Evolutionary conservation across 2,888 invertebrate species (phyloP).

Genomic region (Deroplatys truncata): DNA sequence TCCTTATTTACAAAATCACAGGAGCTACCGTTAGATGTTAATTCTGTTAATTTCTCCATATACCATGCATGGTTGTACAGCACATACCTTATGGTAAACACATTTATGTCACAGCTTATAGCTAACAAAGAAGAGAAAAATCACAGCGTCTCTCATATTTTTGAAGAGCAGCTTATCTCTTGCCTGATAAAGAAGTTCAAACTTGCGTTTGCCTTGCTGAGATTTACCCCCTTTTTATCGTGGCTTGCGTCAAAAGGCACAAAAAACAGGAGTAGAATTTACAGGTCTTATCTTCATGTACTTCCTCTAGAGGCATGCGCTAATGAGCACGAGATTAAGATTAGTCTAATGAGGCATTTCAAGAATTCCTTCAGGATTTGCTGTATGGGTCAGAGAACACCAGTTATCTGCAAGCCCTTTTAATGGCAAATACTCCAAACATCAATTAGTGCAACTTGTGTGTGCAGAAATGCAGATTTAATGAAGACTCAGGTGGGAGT

Average conservation of each 20-base stretch:
- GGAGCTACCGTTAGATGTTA: too few relatives aligned
- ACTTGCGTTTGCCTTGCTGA: background rate
- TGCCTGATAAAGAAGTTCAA: background rate
- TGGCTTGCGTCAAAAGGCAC: background rate
- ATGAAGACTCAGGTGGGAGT: background rate
- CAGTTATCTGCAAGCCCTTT: background rate
- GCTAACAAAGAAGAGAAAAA: background rate
- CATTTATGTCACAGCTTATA: background rate
- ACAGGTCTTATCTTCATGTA: background rate
- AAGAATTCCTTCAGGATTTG: background rate
- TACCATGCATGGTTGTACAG: too few relatives aligned
- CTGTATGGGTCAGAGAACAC: background rate
- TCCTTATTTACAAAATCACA: too few relatives aligned
- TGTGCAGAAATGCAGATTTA: background rate
- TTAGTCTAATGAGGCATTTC: background rate
- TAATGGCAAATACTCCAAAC: background rate
- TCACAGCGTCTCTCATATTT: background rate
- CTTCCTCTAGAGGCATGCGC: background rate
- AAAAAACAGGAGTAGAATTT: background rate
- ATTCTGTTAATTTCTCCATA: too few relatives aligned
- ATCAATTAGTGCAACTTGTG: background rate
- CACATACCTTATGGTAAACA: background rate
- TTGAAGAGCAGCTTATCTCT: background rate
- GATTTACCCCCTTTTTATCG: background rate
- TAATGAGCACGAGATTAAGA: background rate